Evolutionary conservation across 1,140 invertebrate genomes (phyloP).

Genomic region (Drosophila gunungcola): DNA sequence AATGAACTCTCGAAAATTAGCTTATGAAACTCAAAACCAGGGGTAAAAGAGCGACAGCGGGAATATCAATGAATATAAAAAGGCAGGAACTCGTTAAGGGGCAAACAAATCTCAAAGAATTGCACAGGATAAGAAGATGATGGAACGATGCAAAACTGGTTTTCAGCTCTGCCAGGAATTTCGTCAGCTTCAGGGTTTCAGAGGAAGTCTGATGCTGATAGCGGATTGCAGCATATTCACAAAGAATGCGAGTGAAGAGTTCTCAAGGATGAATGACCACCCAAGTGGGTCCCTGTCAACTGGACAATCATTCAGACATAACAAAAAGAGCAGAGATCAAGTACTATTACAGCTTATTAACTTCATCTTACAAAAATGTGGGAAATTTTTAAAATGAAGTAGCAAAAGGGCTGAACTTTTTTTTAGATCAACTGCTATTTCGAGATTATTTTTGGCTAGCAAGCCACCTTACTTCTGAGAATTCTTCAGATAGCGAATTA

Average conservation of each 20-base stretch:
- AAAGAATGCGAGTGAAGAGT: conserved; percentile 19
- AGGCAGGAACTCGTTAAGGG: conserved; percentile 32
- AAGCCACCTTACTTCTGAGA: conserved; percentile 11
- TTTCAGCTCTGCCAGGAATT: conserved; percentile 33
- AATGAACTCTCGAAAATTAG: conserved; percentile 45
- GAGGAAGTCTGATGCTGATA: conserved; percentile 35
- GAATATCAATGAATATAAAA: conserved; percentile 41
- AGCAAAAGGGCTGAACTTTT: neutral
- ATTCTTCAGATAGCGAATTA: conserved; percentile 16
- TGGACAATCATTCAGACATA: conserved; percentile 22
- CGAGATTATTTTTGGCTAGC: conserved; percentile 5
- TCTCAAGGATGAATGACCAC: conserved; percentile 36
- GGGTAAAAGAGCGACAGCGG: neutral
- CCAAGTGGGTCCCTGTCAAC: conserved; percentile 38
- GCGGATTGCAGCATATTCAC: conserved; percentile 30
- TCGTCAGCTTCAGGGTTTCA: conserved; percentile 16
- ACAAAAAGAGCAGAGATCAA: conserved; percentile 19
- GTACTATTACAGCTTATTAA: conserved; percentile 38
- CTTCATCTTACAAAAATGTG: conserved; percentile 9
- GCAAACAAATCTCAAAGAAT: conserved; percentile 31
- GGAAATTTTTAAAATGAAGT: conserved; percentile 15
- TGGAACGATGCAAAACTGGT: conserved; percentile 42
- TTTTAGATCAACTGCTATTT: neutral
- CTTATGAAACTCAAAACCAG: conserved; percentile 43
- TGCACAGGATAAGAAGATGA: conserved; percentile 38